These are phyloP conservation scores for Seriola dumerili DNA, from an alignment of 2,113 vertebrate species.

Conservation along the genomic window DNA sequence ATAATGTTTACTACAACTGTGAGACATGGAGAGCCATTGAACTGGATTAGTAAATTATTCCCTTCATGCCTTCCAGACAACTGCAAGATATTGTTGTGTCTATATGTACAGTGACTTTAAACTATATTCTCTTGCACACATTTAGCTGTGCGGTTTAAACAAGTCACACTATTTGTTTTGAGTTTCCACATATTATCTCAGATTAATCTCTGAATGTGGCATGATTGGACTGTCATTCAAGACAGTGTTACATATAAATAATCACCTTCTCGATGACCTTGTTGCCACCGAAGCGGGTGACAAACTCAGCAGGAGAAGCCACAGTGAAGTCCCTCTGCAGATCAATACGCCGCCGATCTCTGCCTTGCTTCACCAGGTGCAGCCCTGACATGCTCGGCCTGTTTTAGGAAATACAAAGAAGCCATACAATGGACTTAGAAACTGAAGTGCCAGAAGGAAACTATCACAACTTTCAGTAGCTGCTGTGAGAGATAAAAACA, in stretches of 20 bases:
- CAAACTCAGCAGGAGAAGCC: constrained; percentile 97
- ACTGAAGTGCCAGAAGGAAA: neutral
- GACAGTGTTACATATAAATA: neutral
- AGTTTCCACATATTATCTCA: neutral
- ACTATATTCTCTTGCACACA: too few species aligned
- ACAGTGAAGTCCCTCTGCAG: constrained; percentile 98
- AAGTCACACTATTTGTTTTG: neutral
- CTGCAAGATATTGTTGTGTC: neutral
- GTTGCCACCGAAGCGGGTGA: constrained; percentile 97
- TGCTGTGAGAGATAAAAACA: neutral
- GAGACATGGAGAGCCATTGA: neutral
- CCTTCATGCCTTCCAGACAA: neutral
- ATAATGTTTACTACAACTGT: neutral
- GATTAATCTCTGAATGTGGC: neutral
- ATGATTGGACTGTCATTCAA: neutral
- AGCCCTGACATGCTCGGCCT: constrained; percentile 99
- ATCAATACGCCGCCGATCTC: constrained; percentile 94
- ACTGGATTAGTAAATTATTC: neutral
- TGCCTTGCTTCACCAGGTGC: constrained; percentile 94
- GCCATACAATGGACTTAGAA: neutral
- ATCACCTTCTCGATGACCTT: constrained; percentile 98
- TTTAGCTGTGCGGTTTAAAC: neutral
- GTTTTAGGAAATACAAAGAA: constrained; percentile 36
- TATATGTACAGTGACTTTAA: neutral
- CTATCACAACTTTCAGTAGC: neutral